Evolutionary conservation across 1,140 invertebrate genomes (phyloP), one percentile per base, ranked within the genome.

Genomic region (Meloidogyne floridensis): DNA sequence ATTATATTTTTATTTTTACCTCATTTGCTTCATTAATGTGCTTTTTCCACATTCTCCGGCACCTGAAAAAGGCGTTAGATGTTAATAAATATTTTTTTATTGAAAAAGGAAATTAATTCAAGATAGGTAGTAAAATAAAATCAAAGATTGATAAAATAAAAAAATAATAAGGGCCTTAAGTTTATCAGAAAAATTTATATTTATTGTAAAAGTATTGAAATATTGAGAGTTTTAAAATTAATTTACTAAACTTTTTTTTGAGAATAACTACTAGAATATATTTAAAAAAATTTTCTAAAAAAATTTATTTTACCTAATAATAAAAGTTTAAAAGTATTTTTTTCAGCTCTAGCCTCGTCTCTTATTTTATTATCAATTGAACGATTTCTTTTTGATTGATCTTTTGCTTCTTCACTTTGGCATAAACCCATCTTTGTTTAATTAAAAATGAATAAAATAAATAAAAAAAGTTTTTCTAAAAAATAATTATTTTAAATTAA

Each of bases 1-100:
- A n/a, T n/a, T 65, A n/a, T 65, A 56, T 56, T 13, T 71, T 20
- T 84, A 74, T 18, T 70, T 70, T 76, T 56, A 87, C 85, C 82
- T 80, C 84, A 86, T 86, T 53, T 86, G 85, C 70, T 86, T 86
- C 75, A 86, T 59, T 13, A 86, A 84, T 1, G 85, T 86, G 81
- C 85, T 87, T 56, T 86, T 86, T 32, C 85, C 85, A 70, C 83
- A 85, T 79, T 86, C 85, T 56, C 85, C 85, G 7, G 56, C 56
- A 69, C 56, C 76, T 71, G 20, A 59, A 81, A 81, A 15, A 51
- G 13, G 2, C 11, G 7, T 11, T 15, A 54, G 10, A 54, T 11
- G 11, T 54, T 3, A 54, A 54, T 54, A 54, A 54, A 54, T 11
- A 54, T 9, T 54, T 11, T 54, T 54, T 9, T 2, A 15, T 56